Evolutionary conservation across 2,888 invertebrate genomes (phyloP), one percentile per base, ranked within the genome.

Genomic region (Laothoe populi): DNA sequence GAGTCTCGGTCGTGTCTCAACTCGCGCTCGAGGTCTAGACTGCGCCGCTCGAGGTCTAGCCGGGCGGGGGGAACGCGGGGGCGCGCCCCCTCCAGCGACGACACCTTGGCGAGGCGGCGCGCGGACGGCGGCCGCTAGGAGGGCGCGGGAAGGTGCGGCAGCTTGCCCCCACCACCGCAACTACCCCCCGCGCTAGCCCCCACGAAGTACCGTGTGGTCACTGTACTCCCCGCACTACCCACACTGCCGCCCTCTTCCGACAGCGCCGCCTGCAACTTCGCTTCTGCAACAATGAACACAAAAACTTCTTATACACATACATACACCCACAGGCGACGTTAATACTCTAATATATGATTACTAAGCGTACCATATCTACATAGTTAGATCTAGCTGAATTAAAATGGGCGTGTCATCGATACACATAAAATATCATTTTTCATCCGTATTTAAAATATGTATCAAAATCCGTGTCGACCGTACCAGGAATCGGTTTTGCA

Each of bases 101-200:
- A 90, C 76, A 92, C 92, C 90, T 92, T 92, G 77, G 90, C 88
- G 79, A 91, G 90, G 72, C 88, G 90, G 76, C 89, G 88, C 72
- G 84, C 82, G 76, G 82, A 81, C 61, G 87, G 89, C 88, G 90
- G 87, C 82, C 89, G 92, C 90, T 92, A 90, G 92, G 93, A 93
- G 79, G 92, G 90, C 75, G 90, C 92, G 82, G 90, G 90, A 77
- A 89, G 89, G 86, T 82, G 94, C 83, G 82, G 93, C 89, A 82
- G 90, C 91, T 84, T 94, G 87, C 67, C 70, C 64, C 64, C 62
- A 60, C 82, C 70, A 63, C 69, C 73, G 58, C 77, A 75, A 65
- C 7, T 16, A 4, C 66, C 67, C 59, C 62, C 69, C 71, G 75
- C 67, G 73, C 60, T 65, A 16, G 38, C 13, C 10, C 38, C 38